Evolutionary conservation across 1,140 invertebrate species (phyloP).

Genomic region (Ditylenchus dipsaci): DNA sequence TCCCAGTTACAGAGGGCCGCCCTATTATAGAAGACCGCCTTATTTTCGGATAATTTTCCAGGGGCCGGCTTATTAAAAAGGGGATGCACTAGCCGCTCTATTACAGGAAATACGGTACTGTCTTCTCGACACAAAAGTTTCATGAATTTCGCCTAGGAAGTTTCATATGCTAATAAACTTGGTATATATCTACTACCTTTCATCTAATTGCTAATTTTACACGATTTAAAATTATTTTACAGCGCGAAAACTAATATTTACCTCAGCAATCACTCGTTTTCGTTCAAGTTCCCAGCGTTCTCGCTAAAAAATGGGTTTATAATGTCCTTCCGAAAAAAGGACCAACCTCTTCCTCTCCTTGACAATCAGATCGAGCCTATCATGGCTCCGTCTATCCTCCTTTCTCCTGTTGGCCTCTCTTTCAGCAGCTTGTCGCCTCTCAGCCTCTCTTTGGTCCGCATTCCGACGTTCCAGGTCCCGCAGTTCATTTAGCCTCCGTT

Average conservation of each 20-base stretch:
- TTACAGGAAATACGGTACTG: too few relatives aligned
- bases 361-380: conserved; percentile 44
- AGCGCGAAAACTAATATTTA: not conserved
- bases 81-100: too few relatives aligned
- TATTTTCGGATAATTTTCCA: too few relatives aligned
- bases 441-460: conserved; percentile 27
- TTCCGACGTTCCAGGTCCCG: conserved; percentile 45
- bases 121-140: too few relatives aligned
- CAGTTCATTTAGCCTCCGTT: conserved; percentile 47
- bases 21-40: too few relatives aligned
- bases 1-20: too few relatives aligned
- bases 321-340: too few relatives aligned
- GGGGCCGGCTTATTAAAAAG: too few relatives aligned
- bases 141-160: too few relatives aligned
- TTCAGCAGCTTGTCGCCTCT: conserved; percentile 30
- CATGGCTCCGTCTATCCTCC: conserved; percentile 48
- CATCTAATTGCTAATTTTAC: too few relatives aligned
- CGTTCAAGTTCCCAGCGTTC: conserved; percentile 50
- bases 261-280: conserved; percentile 34
- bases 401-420: conserved; percentile 24
- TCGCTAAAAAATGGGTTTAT: not conserved
- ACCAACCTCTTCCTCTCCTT: conserved; percentile 46
- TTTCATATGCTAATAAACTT: too few relatives aligned
- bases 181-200: too few relatives aligned
- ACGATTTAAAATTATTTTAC: not conserved